Percentiles rank a stretch among this genome's conserved stretches.
Evolutionary conservation across 2,888 invertebrate genomes (phyloP).

Genomic region (Amphipoea lucens): DNA sequence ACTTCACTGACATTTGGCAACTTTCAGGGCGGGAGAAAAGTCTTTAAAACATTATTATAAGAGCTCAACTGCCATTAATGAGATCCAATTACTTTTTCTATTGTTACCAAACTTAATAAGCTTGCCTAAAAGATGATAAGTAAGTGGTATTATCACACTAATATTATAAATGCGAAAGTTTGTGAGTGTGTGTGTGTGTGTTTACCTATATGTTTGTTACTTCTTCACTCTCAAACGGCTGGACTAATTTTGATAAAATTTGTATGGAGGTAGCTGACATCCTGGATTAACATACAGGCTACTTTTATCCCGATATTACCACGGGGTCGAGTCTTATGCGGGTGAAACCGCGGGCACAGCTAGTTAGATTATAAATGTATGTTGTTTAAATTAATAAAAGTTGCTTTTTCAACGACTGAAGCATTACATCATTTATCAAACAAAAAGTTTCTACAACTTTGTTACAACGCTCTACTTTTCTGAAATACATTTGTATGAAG

Average conservation of each 20-base stretch:
- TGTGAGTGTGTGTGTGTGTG: too few relatives aligned
- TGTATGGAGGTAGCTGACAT: too few relatives aligned
- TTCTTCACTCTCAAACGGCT: too few relatives aligned
- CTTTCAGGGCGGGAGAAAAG: neutral
- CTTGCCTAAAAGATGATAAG: neutral
- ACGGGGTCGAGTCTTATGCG: too few relatives aligned
- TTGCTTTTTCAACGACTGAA: slow-evolving; percentile 13
- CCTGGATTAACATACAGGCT: too few relatives aligned
- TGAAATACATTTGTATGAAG: slow-evolving; percentile 32
- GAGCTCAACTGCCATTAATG: neutral
- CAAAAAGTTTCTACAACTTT: slow-evolving; percentile 27
- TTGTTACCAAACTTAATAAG: neutral
- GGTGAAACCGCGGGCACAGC: too few relatives aligned
- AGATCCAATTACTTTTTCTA: too few relatives aligned
- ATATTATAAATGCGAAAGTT: too few relatives aligned
- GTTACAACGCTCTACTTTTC: slow-evolving; percentile 33
- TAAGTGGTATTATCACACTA: neutral
- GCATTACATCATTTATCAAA: slow-evolving; percentile 32
- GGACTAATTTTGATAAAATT: too few relatives aligned
- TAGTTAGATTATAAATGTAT: slow-evolving; percentile 3
- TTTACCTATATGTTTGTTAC: too few relatives aligned
- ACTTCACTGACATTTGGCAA: neutral
- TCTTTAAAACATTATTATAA: neutral
- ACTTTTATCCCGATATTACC: too few relatives aligned
- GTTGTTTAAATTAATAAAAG: slow-evolving; percentile 12